Base-by-base conservation (phyloP, 2,797 vertebrate genomes). In the Cygnus olor region DNA sequence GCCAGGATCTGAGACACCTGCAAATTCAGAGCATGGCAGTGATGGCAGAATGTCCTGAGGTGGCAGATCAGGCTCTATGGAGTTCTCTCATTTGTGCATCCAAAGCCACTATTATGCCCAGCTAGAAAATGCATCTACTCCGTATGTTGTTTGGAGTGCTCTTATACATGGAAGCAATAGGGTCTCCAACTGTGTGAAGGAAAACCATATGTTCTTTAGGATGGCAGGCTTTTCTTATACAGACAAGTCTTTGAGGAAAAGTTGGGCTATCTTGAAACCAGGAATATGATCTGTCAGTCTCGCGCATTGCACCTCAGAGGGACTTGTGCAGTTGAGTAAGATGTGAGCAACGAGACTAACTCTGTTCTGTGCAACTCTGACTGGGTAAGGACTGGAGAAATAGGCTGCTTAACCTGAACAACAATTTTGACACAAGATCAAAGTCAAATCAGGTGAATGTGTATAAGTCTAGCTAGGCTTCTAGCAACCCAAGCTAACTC, bases 391-490 rank as follows among this genome's bases (percentile, higher is more conserved):
- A 0, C 18, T 28, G 25, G 53, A 86, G 17, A 27, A 84, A 69
- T 22, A 49, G 64, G 2, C 53, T 80, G 47, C 64, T 58, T 4
- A 13, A 20, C 28, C 40, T 24, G 2, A 64, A 20, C 4, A 11
- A 1, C 5, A 30, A 9, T 69, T 72, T 42, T 69, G n/a, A 42
- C 27, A 30, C 0, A 28, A 81, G 57, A 64, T 27, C n/a, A 11
- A 90, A 17, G 58, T 40, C 63, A 45, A 1, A 42, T 10, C 22
- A 8, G 4, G 24, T 56, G 12, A 3, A 17, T 27, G 11, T 38
- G 38, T 2, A 1, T 1, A 47, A 47, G 16, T 5, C 45, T 36
- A 27, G 7, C 7, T 5, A 4, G 19, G 36, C 1, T 72, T 84
- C 17, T 16, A 20, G 6, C 3, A 66, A 2, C 9, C 9, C 40